Evolutionary conservation across 64 coral and sea anemone species (phyloP).

Genomic region (Platygyra sinensis): DNA sequence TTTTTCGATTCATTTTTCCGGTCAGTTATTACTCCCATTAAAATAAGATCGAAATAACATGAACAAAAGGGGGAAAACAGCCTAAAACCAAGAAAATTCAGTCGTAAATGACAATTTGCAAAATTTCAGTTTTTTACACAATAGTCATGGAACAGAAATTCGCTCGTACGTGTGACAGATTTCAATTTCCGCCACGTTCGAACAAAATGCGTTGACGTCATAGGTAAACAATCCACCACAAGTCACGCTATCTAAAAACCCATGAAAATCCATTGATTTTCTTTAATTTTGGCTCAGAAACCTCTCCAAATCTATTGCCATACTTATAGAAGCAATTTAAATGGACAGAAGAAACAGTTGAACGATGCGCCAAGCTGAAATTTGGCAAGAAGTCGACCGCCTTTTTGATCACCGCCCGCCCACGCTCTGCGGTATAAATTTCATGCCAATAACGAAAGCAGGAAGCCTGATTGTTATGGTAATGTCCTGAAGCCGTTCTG

Average conservation of each 20-base stretch:
- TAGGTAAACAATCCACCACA: neutral
- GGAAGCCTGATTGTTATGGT: neutral
- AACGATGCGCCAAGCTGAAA: neutral
- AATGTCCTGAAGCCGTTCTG: neutral
- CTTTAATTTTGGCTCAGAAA: neutral
- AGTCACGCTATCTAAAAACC: slow-evolving; percentile 20
- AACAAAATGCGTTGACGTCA: neutral
- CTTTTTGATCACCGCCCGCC: neutral
- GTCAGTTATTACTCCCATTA: neutral
- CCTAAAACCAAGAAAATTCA: neutral
- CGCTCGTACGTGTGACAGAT: neutral
- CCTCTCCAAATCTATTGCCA: no score
- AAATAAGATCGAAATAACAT: neutral
- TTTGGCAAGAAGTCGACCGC: neutral
- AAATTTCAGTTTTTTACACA: neutral
- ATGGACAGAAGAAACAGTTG: neutral
- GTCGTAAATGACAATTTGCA: no score
- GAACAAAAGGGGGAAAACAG: neutral
- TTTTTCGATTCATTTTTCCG: neutral
- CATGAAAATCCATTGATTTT: neutral
- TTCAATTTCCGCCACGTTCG: no score
- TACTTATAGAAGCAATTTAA: neutral
- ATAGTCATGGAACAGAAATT: neutral
- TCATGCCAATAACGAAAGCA: neutral
- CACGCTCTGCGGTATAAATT: neutral